A percentile compares a stretch with the other conserved stretches of the same genome.
phyloP scores from a whole-genome alignment of 2,113 vertebrate species.

The Anser cygnoides region DNA sequence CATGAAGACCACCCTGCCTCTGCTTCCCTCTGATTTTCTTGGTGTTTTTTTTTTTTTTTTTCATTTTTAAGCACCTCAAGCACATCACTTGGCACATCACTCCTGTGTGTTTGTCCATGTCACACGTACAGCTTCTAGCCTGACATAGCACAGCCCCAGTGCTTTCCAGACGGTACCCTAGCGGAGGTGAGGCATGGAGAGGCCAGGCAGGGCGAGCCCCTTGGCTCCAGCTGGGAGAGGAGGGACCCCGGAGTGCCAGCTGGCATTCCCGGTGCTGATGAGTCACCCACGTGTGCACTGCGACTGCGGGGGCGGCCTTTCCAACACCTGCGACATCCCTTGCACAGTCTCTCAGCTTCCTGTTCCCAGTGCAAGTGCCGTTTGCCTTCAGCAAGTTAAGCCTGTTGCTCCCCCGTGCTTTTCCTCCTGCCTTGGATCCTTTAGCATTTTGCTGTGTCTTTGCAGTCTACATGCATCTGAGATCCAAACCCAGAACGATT shows the following conservation, averaged over 20 bases:
- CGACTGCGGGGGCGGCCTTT: background rate
- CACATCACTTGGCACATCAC: background rate
- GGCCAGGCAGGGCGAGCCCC: background rate
- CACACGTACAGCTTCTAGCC: background rate
- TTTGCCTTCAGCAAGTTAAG: background rate
- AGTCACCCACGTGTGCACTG: background rate
- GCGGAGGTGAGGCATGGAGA: background rate
- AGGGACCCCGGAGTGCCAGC: background rate
- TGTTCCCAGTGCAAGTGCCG: background rate
- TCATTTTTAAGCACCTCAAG: background rate
- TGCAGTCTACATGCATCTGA: background rate
- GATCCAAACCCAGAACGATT: background rate
- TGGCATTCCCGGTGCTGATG: background rate
- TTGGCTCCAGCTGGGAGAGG: background rate
- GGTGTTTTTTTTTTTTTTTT: background rate
- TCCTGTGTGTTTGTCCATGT: background rate
- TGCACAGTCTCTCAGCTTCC: conserved; percentile 6
- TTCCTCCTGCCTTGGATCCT: background rate
- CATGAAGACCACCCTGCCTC: background rate
- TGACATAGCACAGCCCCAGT: background rate
- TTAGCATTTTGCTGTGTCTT: background rate
- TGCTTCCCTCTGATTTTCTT: background rate
- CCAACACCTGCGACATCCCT: background rate
- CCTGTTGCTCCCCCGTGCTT: background rate
- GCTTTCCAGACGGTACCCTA: background rate